phyloP scores from a whole-genome alignment of 2,888 invertebrate genomes.

The Drosophila nr. perissopoda region DNA sequence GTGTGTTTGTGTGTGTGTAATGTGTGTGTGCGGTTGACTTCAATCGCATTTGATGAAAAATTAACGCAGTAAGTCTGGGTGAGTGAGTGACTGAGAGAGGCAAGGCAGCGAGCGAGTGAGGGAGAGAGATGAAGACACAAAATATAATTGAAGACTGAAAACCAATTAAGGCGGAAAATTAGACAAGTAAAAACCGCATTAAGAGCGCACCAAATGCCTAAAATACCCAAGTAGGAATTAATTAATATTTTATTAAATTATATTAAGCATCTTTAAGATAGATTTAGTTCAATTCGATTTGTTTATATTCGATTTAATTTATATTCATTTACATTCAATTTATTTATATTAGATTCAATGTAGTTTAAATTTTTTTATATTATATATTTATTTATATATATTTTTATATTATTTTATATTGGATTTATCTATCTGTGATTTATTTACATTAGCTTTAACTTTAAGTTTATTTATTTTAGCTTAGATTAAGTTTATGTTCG shows the following conservation, averaged over 20 bases:
- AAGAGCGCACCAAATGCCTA: not conserved
- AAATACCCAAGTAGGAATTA: not conserved
- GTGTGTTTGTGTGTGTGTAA: conserved; percentile 1
- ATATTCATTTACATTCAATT: too few relatives aligned
- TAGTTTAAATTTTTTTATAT: too few relatives aligned
- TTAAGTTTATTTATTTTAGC: not conserved
- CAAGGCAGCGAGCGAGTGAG: not conserved
- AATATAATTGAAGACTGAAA: conserved; percentile 7
- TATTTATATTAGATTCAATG: too few relatives aligned
- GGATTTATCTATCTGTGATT: not conserved
- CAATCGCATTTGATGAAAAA: conserved; percentile 59
- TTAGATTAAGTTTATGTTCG: not conserved
- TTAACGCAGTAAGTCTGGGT: conserved; percentile 29
- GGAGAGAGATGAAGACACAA: not conserved
- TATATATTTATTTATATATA: too few relatives aligned
- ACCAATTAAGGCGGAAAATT: not conserved
- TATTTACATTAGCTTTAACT: not conserved
- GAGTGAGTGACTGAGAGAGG: not conserved
- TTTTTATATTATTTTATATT: not conserved
- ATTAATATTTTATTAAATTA: not conserved
- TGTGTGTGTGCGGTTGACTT: conserved; percentile 54
- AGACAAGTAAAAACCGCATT: not conserved
- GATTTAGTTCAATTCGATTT: not conserved
- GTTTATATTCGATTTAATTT: too few relatives aligned
- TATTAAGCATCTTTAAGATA: not conserved